A percentile compares a stretch with the other conserved stretches of the same genome.
Conservation (phyloP, 1,140 invertebrate genomes). For the Melitaea cinxia region DNA sequence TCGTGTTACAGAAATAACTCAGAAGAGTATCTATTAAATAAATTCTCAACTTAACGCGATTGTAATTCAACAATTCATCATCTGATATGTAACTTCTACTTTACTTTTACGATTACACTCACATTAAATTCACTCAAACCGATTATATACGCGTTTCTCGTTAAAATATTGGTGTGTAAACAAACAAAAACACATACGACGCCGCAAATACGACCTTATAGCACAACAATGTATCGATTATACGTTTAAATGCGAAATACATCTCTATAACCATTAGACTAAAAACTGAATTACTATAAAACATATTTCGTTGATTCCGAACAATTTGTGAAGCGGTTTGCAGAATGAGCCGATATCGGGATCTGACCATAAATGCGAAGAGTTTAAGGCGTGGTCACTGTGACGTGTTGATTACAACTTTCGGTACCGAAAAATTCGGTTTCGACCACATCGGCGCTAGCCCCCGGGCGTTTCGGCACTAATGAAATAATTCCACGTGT, state of each 20-base stretch:
- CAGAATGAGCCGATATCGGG: constrained; percentile 65
- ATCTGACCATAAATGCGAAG: constrained; percentile 72
- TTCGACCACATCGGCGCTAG: constrained; percentile 54
- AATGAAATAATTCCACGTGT: constrained; percentile 78
- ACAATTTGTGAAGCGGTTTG: constrained; percentile 36
- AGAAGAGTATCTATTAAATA: too few relatives aligned
- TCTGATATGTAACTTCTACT: constrained; percentile 6
- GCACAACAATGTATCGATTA: not conserved
- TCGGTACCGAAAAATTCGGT: constrained; percentile 65
- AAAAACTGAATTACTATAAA: not conserved
- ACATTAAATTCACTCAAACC: constrained; percentile 27
- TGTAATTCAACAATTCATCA: not conserved
- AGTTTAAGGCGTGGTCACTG: constrained; percentile 63
- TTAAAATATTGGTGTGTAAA: constrained; percentile 38
- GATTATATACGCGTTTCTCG: constrained; percentile 28
- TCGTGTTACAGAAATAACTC: too few relatives aligned
- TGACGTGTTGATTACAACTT: constrained; percentile 76
- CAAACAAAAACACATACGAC: constrained; percentile 50
- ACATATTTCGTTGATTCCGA: not conserved
- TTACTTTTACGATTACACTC: constrained; percentile 31
- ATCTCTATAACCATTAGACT: not conserved
- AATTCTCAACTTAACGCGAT: not conserved
- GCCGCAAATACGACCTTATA: constrained; percentile 44
- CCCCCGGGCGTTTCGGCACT: constrained; percentile 57
- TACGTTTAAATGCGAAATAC: not conserved